phyloP scores from a whole-genome alignment of 2,113 vertebrate genomes.

The Euleptes europaea region DNA sequence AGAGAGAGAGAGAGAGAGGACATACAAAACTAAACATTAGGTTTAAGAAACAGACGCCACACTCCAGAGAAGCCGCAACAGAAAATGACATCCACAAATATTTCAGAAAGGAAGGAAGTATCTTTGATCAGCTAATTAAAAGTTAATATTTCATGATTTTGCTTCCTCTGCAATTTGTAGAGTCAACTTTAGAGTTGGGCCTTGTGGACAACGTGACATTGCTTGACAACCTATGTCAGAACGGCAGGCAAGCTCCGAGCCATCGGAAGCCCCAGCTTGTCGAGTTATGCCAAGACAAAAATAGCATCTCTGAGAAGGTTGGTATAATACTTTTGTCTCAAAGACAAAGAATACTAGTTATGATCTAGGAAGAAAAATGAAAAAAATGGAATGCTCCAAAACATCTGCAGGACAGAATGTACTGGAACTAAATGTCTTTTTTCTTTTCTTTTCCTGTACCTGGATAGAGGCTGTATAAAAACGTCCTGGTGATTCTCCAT shows the following conservation, averaged over 20 bases:
- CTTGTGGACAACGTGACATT: conserved; percentile 23
- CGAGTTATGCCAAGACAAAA: conserved; percentile 16
- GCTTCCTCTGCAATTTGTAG: conserved; percentile 19
- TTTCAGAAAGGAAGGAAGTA: conserved; percentile 29
- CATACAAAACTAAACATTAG: background rate
- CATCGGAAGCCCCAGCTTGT: background rate
- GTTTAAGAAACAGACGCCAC: background rate
- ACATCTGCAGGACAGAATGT: background rate
- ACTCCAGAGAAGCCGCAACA: conserved; percentile 7
- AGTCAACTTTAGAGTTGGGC: conserved; percentile 37
- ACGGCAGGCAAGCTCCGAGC: conserved; percentile 4
- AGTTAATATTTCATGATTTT: background rate
- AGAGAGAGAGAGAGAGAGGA: too few species aligned
- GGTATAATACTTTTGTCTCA: background rate
- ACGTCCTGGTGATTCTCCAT: background rate
- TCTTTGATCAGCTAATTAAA: conserved; percentile 47
- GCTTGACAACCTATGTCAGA: conserved; percentile 38
- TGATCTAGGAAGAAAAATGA: background rate
- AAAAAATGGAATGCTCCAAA: background rate
- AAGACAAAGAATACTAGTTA: background rate
- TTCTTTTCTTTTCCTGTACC: background rate
- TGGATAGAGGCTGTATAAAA: background rate
- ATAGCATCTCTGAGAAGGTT: conserved; percentile 15
- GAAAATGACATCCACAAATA: conserved; percentile 29
- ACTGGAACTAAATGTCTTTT: background rate